phyloP scores from a whole-genome alignment of 2,888 invertebrate genomes.

The Parapristionchus giblindavisi region DNA sequence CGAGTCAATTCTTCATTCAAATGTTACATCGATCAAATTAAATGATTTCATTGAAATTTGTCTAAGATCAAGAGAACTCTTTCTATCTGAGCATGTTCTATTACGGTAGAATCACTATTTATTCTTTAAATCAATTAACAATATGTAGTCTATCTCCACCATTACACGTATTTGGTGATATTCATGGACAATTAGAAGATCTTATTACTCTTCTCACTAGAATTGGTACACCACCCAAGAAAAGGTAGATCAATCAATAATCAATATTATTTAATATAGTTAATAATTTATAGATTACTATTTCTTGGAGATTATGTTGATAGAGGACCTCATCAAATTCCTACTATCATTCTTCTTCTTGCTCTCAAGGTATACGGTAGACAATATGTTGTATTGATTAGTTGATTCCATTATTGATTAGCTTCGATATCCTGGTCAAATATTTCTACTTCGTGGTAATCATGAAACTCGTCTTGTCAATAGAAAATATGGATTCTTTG shows the following conservation, averaged over 20 bases:
- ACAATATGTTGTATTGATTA: not conserved
- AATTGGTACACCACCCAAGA: constrained; percentile 35
- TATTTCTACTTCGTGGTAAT: constrained; percentile 51
- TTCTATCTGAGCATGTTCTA: constrained; percentile 45
- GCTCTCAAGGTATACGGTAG: constrained; percentile 88
- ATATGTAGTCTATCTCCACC: constrained; percentile 41
- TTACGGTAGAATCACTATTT: constrained; percentile 27
- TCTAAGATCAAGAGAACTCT: constrained; percentile 45
- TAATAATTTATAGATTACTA: constrained; percentile 72
- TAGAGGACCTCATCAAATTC: constrained; percentile 88
- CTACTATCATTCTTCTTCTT: constrained; percentile 74
- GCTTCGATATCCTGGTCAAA: constrained; percentile 45
- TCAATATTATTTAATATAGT: not conserved
- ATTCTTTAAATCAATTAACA: not conserved
- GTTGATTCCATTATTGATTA: constrained; percentile 66
- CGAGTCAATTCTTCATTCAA: constrained; percentile 4
- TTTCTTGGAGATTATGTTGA: constrained; percentile 98
- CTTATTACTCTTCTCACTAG: constrained; percentile 72
- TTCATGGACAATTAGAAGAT: constrained; percentile 98
- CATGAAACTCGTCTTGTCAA: constrained; percentile 53
- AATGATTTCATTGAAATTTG: constrained; percentile 48
- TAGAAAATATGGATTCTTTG: constrained; percentile 50
- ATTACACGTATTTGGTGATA: constrained; percentile 78
- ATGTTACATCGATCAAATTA: constrained; percentile 2
- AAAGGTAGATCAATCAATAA: constrained; percentile 81